These are phyloP conservation scores for Agrypnia vestita DNA, from an alignment of 1,140 invertebrate genomes.

Conservation along the genomic window DNA sequence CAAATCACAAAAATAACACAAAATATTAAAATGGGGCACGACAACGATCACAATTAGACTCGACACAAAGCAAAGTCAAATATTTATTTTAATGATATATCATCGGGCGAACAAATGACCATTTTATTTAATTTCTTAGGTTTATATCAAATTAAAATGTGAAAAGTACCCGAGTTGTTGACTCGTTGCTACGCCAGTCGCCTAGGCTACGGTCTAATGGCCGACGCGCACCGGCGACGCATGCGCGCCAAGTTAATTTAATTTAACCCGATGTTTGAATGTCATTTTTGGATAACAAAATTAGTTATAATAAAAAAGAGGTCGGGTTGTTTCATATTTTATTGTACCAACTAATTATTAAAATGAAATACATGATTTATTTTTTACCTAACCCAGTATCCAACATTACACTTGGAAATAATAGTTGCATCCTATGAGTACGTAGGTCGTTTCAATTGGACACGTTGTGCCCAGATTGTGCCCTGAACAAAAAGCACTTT, in stretches of 20 bases:
- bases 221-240: constrained; percentile 47
- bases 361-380: too few relatives aligned
- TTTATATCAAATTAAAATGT: constrained; percentile 33
- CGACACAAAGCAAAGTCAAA: neutral
- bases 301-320: neutral
- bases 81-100: neutral
- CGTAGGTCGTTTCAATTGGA: too few relatives aligned
- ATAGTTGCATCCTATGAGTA: too few relatives aligned
- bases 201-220: constrained; percentile 55
- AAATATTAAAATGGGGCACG: constrained; percentile 5
- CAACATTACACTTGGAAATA: too few relatives aligned
- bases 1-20: constrained; percentile 55
- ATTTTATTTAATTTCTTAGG: constrained; percentile 16
- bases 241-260: constrained; percentile 50
- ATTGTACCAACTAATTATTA: neutral
- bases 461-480: too few relatives aligned
- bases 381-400: too few relatives aligned
- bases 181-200: constrained; percentile 61
- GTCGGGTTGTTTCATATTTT: neutral
- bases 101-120: neutral
- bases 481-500: too few relatives aligned
- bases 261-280: neutral
- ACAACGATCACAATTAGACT: constrained; percentile 10
- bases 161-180: constrained; percentile 54
- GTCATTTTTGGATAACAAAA: too few relatives aligned